Percentiles rank a stretch among this genome's conserved stretches.
These are phyloP conservation scores for Seriola quinqueradiata DNA, from an alignment of 2,113 vertebrate species.

Conservation along the genomic window DNA sequence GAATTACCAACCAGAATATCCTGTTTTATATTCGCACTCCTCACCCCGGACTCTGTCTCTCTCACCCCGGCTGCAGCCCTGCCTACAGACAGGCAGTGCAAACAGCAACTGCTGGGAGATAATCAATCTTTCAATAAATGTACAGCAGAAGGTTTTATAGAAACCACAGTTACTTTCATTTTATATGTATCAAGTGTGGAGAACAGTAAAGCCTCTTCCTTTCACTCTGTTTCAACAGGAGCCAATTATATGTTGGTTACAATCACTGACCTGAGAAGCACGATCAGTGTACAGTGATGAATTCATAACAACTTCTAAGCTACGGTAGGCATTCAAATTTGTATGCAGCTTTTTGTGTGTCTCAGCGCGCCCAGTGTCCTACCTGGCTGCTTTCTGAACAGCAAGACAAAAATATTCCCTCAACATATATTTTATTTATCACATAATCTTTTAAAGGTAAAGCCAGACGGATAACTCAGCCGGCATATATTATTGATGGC, in stretches of 20 bases:
- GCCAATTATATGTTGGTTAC: not conserved
- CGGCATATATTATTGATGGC: not conserved
- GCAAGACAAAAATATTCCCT: not conserved
- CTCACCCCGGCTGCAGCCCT: slow-evolving; percentile 28
- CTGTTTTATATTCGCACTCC: slow-evolving; percentile 41
- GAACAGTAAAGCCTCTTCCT: slow-evolving; percentile 21
- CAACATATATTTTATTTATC: too few relatives aligned
- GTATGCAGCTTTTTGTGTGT: not conserved
- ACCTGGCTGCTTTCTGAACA: slow-evolving; percentile 28
- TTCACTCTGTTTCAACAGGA: slow-evolving; percentile 13
- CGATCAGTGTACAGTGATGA: not conserved
- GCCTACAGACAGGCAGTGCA: slow-evolving; percentile 39
- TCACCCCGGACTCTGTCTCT: slow-evolving; percentile 21
- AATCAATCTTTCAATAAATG: slow-evolving; percentile 62
- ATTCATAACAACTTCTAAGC: slow-evolving; percentile 29
- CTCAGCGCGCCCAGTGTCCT: slow-evolving; percentile 1
- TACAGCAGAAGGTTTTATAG: slow-evolving; percentile 46
- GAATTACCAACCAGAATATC: slow-evolving; percentile 62
- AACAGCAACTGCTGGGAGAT: slow-evolving; percentile 55
- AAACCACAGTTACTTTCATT: slow-evolving; percentile 35
- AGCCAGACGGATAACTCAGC: not conserved
- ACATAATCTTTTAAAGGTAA: too few relatives aligned
- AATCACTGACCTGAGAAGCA: slow-evolving; percentile 1
- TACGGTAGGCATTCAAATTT: slow-evolving; percentile 12
- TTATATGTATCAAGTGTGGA: slow-evolving; percentile 26